Evolutionary conservation across 2,113 vertebrate genomes (phyloP).

Genomic region (Tragulus kanchil): DNA sequence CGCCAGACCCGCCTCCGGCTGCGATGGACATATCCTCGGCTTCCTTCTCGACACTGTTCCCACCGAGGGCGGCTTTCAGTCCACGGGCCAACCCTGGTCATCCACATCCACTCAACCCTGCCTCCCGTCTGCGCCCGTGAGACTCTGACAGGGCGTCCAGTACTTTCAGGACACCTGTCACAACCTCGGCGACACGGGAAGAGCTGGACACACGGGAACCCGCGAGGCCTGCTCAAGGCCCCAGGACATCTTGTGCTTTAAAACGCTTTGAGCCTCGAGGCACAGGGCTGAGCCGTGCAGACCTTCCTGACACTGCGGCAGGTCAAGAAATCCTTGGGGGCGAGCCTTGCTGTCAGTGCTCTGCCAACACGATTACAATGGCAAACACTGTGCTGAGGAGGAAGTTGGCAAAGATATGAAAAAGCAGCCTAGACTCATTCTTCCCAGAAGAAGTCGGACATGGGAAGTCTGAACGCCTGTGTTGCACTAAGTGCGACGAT

Average conservation of each 20-base stretch:
- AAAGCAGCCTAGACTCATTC: neutral
- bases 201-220: fast-evolving
- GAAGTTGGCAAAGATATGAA: neutral
- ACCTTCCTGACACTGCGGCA: neutral
- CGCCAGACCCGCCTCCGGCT: fast-evolving
- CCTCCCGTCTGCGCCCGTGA: too few relatives aligned
- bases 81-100: neutral
- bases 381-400: neutral
- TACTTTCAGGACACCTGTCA: fast-evolving
- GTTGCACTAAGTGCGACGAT: too few relatives aligned
- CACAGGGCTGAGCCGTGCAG: neutral
- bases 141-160: too few relatives aligned
- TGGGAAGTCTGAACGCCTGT: fast-evolving
- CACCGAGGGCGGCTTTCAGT: too few relatives aligned
- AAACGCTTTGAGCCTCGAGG: neutral
- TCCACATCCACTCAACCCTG: fast-evolving
- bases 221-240: too few relatives aligned
- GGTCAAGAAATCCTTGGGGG: neutral
- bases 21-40: too few relatives aligned
- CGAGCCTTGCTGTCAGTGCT: neutral
- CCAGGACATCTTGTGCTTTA: neutral
- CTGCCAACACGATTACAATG: neutral
- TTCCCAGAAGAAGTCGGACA: neutral
- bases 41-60: neutral
- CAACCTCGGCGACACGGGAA: fast-evolving